phyloP scores from a whole-genome alignment of 2,113 vertebrate species.

The Pithys albifrons region DNA sequence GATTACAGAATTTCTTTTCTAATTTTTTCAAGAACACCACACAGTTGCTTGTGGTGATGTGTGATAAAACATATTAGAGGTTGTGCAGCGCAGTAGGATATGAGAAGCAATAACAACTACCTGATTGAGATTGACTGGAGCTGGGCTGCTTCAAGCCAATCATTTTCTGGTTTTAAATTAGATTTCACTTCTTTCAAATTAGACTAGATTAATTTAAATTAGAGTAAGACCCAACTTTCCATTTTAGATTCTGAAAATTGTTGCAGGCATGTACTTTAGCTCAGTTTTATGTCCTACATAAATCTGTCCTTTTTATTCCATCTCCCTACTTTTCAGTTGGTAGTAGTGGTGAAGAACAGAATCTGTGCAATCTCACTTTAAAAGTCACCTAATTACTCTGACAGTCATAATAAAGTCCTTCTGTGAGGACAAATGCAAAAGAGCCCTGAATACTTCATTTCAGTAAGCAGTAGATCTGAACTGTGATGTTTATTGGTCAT shows the following conservation, averaged over 20 bases:
- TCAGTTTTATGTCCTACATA: neutral
- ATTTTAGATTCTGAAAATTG: conserved; percentile 1
- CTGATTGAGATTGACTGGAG: neutral
- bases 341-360: neutral
- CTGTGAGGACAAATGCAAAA: neutral
- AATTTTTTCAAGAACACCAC: neutral
- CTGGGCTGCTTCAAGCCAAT: neutral
- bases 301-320: neutral
- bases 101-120: neutral
- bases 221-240: neutral
- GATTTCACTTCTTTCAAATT: neutral
- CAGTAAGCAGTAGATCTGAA: neutral
- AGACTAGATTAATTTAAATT: neutral
- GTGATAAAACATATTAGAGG: neutral
- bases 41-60: neutral
- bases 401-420: neutral
- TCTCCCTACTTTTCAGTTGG: neutral
- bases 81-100: neutral
- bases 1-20: neutral
- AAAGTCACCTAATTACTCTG: neutral
- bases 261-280: neutral
- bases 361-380: neutral
- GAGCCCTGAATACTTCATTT: neutral
- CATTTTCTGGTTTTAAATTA: neutral
- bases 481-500: neutral